Evolutionary conservation across 2,113 vertebrate species (phyloP).

Genomic region (Zosterops japonicus): DNA sequence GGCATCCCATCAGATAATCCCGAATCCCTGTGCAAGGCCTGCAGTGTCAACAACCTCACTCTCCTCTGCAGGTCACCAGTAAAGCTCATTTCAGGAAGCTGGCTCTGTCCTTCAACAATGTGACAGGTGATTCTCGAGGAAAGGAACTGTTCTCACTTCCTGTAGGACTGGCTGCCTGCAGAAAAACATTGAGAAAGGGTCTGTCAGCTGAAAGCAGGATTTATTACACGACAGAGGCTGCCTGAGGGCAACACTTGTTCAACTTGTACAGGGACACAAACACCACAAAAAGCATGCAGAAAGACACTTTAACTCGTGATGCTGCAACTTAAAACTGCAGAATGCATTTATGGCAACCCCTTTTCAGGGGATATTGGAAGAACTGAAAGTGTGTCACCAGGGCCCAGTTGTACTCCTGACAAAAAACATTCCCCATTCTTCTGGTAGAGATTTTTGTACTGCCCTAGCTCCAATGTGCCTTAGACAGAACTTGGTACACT

Average conservation of each 20-base stretch:
- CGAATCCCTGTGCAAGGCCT: background rate
- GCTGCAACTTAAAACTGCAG: background rate
- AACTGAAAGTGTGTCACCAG: background rate
- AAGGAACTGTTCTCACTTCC: constrained; percentile 82
- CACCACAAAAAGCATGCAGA: background rate
- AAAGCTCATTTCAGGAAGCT: constrained; percentile 80
- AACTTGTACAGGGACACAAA: background rate
- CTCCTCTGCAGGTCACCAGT: background rate
- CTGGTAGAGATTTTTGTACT: background rate
- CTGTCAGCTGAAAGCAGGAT: background rate
- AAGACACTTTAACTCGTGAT: background rate
- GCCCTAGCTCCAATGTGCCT: background rate
- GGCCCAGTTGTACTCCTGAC: rapidly evolving
- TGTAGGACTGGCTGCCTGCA: constrained; percentile 82
- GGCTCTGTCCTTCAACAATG: constrained; percentile 29
- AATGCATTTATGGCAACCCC: background rate
- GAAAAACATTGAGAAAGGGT: constrained; percentile 22
- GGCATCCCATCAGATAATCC: constrained; percentile 37
- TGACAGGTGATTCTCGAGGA: constrained; percentile 45
- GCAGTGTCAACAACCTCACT: background rate
- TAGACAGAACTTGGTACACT: background rate
- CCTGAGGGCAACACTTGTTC: background rate
- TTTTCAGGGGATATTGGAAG: background rate
- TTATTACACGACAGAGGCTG: background rate
- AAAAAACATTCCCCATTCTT: background rate